Evolutionary conservation across 2,888 invertebrate species (phyloP), one percentile per base, ranked within the genome.

Genomic region (Bedellia somnulentella): DNA sequence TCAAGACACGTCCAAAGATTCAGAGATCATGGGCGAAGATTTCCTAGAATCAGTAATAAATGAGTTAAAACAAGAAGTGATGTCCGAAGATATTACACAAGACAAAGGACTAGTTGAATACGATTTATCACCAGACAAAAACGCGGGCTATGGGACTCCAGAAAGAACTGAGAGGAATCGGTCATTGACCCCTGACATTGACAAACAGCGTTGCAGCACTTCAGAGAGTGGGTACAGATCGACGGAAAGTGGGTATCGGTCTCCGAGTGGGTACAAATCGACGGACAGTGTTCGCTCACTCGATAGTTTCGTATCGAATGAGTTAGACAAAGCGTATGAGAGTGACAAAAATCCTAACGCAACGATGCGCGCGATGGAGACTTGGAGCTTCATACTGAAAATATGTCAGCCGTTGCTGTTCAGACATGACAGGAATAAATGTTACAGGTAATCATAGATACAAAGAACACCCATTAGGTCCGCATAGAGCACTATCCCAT

Each of bases 41-140:
- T 75, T 75, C 36, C 42, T 75, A 22, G 75, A 75, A 41, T 68
- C 73, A 0, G 60, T 75, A 2, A 71, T 75, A 24, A 70, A 68
- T 35, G 75, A 75, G 39, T 70, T 75, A 4, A 71, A 71, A 35
- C 59, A 66, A 29, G 70, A 67, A 26, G 50, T 52, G 23, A 46
- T 68, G 35, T 57, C 52, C 31, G 73, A 68, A 1, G 47, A 44
- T 0, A 57, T 16, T 15, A 26, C 54, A 32, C 61, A 62, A 13
- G 71, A 73, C 15, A 71, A 66, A 37, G 61, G 57, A 0, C 42
- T 75, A 27, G 71, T 71, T 0, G 75, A 71, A 38, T 73, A 75
- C n/a, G 75, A 75, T 21, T 47, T 51, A 22, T 71, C 75, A 3
- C 71, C 67, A 1, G 40, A 45, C 0, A 61, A 57, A 36, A 18